phyloP scores from a whole-genome alignment of 2,113 vertebrate genomes.

The Clarias magur region DNA sequence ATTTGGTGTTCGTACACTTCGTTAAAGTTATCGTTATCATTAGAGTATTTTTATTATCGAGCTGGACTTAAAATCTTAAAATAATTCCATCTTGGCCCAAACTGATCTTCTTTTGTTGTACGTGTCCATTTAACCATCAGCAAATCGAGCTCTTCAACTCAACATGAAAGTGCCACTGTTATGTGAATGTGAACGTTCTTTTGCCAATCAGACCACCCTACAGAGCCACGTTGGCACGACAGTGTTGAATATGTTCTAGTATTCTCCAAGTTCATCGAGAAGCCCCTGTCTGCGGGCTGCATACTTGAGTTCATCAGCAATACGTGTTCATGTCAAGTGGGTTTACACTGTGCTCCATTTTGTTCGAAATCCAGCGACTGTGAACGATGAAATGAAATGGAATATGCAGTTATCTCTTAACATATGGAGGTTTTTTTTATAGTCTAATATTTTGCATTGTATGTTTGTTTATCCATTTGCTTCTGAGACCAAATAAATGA shows the following conservation, averaged over 20 bases:
- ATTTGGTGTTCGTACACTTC: not conserved
- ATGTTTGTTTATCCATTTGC: constrained; percentile 3
- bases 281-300: too few relatives aligned
- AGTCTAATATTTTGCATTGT: not conserved
- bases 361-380: not conserved
- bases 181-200: constrained; percentile 33
- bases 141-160: not conserved
- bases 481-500: not conserved
- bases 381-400: not conserved
- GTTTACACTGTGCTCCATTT: constrained; percentile 11
- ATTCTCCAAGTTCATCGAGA: constrained; percentile 57
- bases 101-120: not conserved
- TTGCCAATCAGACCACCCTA: constrained; percentile 11
- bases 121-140: not conserved
- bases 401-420: not conserved
- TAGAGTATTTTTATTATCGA: not conserved
- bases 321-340: not conserved
- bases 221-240: constrained; percentile 28
- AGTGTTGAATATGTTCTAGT: constrained; percentile 72
- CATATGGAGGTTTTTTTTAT: not conserved
- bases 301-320: not conserved
- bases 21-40: too few relatives aligned
- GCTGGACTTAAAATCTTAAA: not conserved
- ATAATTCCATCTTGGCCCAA: not conserved
- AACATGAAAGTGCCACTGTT: constrained; percentile 21